These are phyloP conservation scores for Pardosa pseudoannulata DNA, from an alignment of 2,888 invertebrate genomes.

Conservation along the genomic window DNA sequence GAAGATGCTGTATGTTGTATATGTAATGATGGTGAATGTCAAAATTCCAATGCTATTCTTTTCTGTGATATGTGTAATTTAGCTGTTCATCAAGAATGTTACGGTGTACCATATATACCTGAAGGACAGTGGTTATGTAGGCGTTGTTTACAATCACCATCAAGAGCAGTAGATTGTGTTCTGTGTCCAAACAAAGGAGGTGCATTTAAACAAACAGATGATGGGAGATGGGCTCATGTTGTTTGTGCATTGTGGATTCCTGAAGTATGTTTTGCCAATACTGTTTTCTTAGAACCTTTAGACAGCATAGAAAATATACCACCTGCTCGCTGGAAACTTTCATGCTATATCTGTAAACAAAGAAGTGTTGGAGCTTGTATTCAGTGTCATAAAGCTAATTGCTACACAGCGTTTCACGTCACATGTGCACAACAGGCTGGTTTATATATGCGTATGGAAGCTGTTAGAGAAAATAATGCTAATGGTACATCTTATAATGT, in stretches of 20 bases:
- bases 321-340: slow-evolving; percentile 95
- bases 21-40: slow-evolving; percentile 98
- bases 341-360: slow-evolving; percentile 97
- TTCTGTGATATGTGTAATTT: slow-evolving; percentile 99
- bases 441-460: slow-evolving; percentile 97
- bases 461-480: slow-evolving; percentile 83
- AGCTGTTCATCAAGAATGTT: slow-evolving; percentile 99
- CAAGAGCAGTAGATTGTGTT: slow-evolving; percentile 96
- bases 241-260: slow-evolving; percentile 99
- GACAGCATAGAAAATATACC: slow-evolving; percentile 98
- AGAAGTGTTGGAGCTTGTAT: slow-evolving; percentile 96
- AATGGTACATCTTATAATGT: slow-evolving; percentile 88
- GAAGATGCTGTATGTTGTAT: slow-evolving; percentile 99
- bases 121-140: slow-evolving; percentile 99
- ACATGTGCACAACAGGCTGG: slow-evolving; percentile 98
- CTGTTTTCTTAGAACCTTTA: slow-evolving; percentile 96
- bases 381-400: slow-evolving; percentile 97
- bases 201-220: slow-evolving; percentile 98
- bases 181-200: slow-evolving; percentile 98
- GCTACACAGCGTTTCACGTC: slow-evolving; percentile 98
- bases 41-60: slow-evolving; percentile 98
- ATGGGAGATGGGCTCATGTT: slow-evolving; percentile 97
- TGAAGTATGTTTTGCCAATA: slow-evolving; percentile 97
- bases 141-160: slow-evolving; percentile 96
- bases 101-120: slow-evolving; percentile 97